Conservation (phyloP, 2,797 vertebrate genomes). For the Spondyliosoma cantharus region DNA sequence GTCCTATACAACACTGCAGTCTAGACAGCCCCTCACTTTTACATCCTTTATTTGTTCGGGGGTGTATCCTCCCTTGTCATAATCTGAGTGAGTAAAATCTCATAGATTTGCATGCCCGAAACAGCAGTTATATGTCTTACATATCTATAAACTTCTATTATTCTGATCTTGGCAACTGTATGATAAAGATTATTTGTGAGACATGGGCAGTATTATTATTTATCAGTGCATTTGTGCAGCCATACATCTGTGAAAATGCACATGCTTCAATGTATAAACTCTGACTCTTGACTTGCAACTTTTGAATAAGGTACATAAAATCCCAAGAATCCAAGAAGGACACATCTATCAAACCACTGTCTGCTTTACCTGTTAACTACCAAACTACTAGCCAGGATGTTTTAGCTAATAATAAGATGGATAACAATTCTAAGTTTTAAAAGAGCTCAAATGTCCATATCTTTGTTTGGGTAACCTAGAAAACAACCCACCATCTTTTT, state of each 20-base stretch:
- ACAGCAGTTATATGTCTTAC: background rate
- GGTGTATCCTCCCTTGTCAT: slow-evolving; percentile 35
- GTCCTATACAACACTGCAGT: slow-evolving; percentile 53
- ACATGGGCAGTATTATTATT: background rate
- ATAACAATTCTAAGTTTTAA: background rate
- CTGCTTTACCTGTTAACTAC: background rate
- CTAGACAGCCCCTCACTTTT: slow-evolving; percentile 53
- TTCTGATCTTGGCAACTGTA: background rate
- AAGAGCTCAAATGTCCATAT: background rate
- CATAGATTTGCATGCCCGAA: slow-evolving; percentile 7
- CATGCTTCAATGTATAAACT: background rate
- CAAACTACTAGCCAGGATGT: background rate
- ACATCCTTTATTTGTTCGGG: slow-evolving; percentile 48
- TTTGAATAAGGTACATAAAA: background rate
- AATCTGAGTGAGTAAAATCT: slow-evolving; percentile 26
- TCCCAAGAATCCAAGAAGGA: background rate
- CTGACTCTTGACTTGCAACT: background rate
- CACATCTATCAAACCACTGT: background rate
- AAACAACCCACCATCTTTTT: background rate
- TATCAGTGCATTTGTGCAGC: background rate
- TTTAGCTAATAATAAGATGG: background rate
- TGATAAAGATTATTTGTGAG: background rate
- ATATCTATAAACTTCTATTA: background rate
- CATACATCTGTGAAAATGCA: background rate
- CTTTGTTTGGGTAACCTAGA: background rate